Percentiles rank a stretch among this genome's conserved stretches.
Conservation (phyloP, 2,888 invertebrate species). For the Rhagonycha fulva region DNA sequence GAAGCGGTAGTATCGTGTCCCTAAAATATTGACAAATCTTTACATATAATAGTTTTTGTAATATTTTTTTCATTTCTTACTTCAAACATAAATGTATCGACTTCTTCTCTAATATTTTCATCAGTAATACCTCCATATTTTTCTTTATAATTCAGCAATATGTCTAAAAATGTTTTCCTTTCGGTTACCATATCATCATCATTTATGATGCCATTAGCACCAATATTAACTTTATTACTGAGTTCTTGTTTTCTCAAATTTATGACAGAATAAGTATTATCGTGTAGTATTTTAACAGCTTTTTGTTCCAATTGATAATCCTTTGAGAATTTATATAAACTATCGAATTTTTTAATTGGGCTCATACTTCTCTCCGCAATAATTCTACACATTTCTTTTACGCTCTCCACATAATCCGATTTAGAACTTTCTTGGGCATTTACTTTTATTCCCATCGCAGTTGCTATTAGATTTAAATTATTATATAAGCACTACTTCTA, state of each 20-base stretch:
- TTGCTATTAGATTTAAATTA: slow-evolving; percentile 60
- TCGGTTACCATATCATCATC: slow-evolving; percentile 37
- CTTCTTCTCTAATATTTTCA: slow-evolving; percentile 68
- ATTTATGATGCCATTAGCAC: neutral
- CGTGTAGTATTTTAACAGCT: slow-evolving; percentile 56
- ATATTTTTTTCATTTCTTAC: slow-evolving; percentile 45
- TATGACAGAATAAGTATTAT: slow-evolving; percentile 62
- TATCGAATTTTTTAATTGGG: slow-evolving; percentile 60
- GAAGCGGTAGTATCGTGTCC: slow-evolving; percentile 2
- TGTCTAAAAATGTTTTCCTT: slow-evolving; percentile 68
- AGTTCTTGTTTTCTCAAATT: slow-evolving; percentile 52
- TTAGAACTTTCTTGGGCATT: slow-evolving; percentile 72
- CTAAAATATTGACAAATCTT: neutral
- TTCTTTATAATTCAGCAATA: slow-evolving; percentile 60
- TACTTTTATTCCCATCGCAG: slow-evolving; percentile 81
- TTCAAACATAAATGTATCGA: slow-evolving; percentile 77
- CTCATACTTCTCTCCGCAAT: slow-evolving; percentile 41
- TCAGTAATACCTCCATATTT: slow-evolving; percentile 64
- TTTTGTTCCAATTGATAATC: slow-evolving; percentile 62
- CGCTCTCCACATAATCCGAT: slow-evolving; percentile 73
- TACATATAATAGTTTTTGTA: neutral
- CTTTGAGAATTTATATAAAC: slow-evolving; percentile 41
- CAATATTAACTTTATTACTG: neutral
- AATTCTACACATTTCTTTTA: slow-evolving; percentile 59
- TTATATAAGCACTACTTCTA: neutral